A percentile compares a stretch with the other conserved stretches of the same genome.
Evolutionary conservation across 2,797 vertebrate species (phyloP).

Genomic region (Notamacropus eugenii): DNA sequence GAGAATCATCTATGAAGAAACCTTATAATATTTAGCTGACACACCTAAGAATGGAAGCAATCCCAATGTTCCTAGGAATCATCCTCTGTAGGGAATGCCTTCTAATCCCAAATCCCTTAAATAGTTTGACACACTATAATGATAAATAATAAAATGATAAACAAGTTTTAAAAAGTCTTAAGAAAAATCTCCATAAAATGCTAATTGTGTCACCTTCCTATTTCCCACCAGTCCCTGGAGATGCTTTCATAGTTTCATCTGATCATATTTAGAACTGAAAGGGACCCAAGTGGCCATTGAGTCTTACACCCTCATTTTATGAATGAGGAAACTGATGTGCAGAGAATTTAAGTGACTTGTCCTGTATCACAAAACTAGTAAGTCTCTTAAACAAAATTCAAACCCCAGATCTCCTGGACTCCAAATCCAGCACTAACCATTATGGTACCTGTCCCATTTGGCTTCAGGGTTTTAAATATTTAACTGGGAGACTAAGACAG

Average conservation of each 20-base stretch:
- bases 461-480: background rate
- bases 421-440: background rate
- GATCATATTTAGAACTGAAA: background rate
- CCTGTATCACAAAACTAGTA: background rate
- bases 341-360: background rate
- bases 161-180: background rate
- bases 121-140: background rate
- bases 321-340: background rate
- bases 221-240: background rate
- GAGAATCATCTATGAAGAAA: background rate
- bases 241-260: background rate
- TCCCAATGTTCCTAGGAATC: background rate
- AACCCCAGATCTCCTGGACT: background rate
- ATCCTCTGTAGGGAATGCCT: background rate
- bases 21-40: background rate
- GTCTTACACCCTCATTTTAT: background rate
- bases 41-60: background rate
- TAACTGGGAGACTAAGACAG: background rate
- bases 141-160: background rate
- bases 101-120: background rate
- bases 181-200: background rate
- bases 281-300: background rate
- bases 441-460: background rate
- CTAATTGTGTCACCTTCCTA: background rate
- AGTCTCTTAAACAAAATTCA: background rate